Conservation (phyloP, 2,888 invertebrate species). For the Chesias legatella region DNA sequence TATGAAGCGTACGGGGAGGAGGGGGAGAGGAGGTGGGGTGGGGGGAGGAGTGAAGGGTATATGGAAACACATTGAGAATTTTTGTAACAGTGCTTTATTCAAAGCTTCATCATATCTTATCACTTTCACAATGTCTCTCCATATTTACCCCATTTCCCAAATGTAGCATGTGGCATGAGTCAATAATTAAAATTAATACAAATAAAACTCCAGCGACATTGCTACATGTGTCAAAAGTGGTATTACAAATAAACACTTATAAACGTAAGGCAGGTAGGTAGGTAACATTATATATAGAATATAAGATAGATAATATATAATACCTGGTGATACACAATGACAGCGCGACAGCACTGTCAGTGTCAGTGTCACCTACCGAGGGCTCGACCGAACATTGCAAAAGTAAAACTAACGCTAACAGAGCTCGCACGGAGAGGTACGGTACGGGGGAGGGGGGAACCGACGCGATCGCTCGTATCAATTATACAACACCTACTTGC, state of each 20-base stretch:
- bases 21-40: too few relatives aligned
- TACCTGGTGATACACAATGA: conserved; percentile 76
- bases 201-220: conserved; percentile 72
- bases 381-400: conserved; percentile 17
- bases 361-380: conserved; percentile 31
- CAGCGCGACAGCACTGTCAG: conserved; percentile 50
- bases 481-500: conserved; percentile 58
- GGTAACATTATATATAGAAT: conserved; percentile 77
- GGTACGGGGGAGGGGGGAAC: too few relatives aligned
- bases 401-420: conserved; percentile 19
- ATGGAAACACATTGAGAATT: conserved; percentile 85
- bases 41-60: conserved; percentile 66
- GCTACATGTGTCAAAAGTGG: conserved; percentile 82
- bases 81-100: conserved; percentile 85
- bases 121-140: conserved; percentile 85
- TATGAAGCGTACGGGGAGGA: conserved; percentile 25
- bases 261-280: conserved; percentile 63
- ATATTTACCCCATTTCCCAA: conserved; percentile 85
- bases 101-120: conserved; percentile 81
- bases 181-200: conserved; percentile 68
- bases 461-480: conserved; percentile 42
- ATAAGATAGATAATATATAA: conserved; percentile 58
- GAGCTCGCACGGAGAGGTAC: conserved; percentile 37
- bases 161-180: conserved; percentile 80
- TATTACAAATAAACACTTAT: conserved; percentile 81